Percentiles rank a stretch among this genome's conserved stretches.
Conservation (phyloP, 2,113 vertebrate species). For the Mus pahari region DNA sequence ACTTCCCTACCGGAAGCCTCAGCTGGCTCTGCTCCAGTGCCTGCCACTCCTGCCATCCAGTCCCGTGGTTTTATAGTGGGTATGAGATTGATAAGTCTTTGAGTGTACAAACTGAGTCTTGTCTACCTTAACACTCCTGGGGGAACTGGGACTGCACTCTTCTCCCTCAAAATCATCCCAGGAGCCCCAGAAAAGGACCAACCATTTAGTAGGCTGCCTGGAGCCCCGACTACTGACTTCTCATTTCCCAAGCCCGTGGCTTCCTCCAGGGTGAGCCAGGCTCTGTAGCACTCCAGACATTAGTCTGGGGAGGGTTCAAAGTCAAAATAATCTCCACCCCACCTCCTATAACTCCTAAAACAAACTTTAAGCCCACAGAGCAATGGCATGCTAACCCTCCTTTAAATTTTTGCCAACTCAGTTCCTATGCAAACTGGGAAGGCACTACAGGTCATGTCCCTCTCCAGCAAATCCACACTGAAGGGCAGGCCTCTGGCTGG, state of each 20-base stretch:
- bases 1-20: not conserved
- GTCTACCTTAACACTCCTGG: not conserved
- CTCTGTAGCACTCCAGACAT: not conserved
- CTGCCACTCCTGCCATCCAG: not conserved
- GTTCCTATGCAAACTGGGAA: not conserved
- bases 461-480: not conserved
- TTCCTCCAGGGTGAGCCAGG: not conserved
- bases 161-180: not conserved
- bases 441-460: not conserved
- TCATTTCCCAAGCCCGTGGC: no score
- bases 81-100: not conserved
- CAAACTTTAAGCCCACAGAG: not conserved
- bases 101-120: not conserved
- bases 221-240: not conserved
- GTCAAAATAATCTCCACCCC: not conserved
- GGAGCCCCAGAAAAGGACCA: not conserved
- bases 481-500: not conserved
- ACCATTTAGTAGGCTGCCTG: not conserved
- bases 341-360: not conserved
- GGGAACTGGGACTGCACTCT: not conserved
- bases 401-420: not conserved
- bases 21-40: fast-evolving
- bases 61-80: not conserved
- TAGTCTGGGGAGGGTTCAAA: not conserved
- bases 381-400: not conserved